A percentile compares a stretch with the other conserved stretches of the same genome.
These are phyloP conservation scores for Sebastes schlegelii DNA, from an alignment of 2,113 vertebrate species.

Conservation along the genomic window DNA sequence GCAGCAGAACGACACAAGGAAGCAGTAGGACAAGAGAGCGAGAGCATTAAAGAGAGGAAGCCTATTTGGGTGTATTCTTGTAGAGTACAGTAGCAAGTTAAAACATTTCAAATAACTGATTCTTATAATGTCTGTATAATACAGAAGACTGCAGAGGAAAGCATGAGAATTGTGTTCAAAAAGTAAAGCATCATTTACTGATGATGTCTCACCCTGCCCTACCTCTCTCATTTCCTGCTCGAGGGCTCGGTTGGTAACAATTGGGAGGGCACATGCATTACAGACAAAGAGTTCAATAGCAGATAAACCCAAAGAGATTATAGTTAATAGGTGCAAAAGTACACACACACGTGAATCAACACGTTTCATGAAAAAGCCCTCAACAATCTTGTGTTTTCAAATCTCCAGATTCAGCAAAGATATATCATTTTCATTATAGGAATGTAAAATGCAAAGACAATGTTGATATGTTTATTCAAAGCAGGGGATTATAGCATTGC, in stretches of 20 bases:
- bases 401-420: background rate
- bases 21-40: background rate
- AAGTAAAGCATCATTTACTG: background rate
- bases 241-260: slow-evolving; percentile 1
- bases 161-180: background rate
- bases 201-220: background rate
- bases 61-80: background rate
- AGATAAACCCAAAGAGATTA: slow-evolving; percentile 3
- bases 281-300: background rate
- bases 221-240: background rate
- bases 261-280: background rate
- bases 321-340: background rate
- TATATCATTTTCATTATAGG: background rate
- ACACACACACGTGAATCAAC: background rate
- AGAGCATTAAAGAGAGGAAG: background rate
- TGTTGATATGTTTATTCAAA: slow-evolving; percentile 10
- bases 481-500: background rate
- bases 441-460: background rate
- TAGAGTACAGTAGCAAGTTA: background rate
- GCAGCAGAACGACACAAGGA: background rate
- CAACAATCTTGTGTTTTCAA: background rate
- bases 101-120: background rate
- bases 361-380: background rate
- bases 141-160: background rate
- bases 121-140: background rate